Evolutionary conservation across 1,140 invertebrate species (phyloP).

Genomic region (Psilanteris sp.): DNA sequence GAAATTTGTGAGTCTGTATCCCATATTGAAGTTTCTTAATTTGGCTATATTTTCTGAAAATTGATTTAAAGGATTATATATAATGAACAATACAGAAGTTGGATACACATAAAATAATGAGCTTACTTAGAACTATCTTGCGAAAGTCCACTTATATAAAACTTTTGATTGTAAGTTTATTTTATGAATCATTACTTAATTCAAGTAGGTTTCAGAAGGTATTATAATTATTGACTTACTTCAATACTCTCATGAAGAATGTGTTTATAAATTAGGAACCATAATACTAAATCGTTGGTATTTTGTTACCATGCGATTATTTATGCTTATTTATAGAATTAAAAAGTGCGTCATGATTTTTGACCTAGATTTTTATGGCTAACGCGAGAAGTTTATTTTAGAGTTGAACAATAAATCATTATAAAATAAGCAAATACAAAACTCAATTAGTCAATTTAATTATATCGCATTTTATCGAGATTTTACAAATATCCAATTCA

Average conservation of each 20-base stretch:
- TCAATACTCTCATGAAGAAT: neutral
- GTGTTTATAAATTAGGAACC: constrained; percentile 29
- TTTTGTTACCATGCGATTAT: constrained; percentile 18
- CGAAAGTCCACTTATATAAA: constrained; percentile 40
- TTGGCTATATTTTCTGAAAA: neutral
- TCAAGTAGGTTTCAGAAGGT: constrained; percentile 20
- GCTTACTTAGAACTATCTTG: constrained; percentile 46
- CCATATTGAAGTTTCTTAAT: constrained; percentile 2
- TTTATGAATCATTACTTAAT: constrained; percentile 44
- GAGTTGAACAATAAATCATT: constrained; percentile 26
- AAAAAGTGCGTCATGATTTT: constrained; percentile 9
- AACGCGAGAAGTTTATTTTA: constrained; percentile 12
- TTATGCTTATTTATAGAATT: constrained; percentile 17
- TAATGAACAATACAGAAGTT: constrained; percentile 35
- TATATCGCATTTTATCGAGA: neutral
- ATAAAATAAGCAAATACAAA: constrained; percentile 11
- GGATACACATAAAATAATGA: constrained; percentile 39
- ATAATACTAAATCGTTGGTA: constrained; percentile 22
- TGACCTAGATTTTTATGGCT: constrained; percentile 4
- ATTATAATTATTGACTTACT: constrained; percentile 37
- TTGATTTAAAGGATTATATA: constrained; percentile 27
- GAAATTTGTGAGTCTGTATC: too few relatives aligned
- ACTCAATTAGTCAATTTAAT: constrained; percentile 27
- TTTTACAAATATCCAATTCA: constrained; percentile 8
- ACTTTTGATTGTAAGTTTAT: constrained; percentile 48